These are phyloP conservation scores for Chaenocephalus aceratus DNA, from an alignment of 2,113 vertebrate species.

Conservation along the genomic window DNA sequence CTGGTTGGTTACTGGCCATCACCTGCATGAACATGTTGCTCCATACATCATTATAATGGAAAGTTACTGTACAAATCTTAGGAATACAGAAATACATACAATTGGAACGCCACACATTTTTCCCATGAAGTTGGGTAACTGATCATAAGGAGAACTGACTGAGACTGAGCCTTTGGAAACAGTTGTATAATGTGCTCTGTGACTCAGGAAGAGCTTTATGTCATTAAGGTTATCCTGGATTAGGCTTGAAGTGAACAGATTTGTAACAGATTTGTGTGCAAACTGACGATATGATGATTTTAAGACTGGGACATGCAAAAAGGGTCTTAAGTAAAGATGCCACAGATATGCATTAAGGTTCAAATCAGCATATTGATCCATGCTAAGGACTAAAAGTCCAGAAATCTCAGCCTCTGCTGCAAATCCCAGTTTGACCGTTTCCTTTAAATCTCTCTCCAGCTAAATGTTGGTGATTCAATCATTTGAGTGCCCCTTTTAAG, in stretches of 20 bases:
- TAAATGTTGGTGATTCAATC: neutral
- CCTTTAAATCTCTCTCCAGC: neutral
- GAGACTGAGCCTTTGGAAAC: neutral
- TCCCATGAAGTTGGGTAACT: neutral
- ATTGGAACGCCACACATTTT: neutral
- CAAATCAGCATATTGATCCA: neutral
- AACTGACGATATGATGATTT: neutral
- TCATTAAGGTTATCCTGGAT: neutral
- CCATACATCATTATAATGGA: neutral
- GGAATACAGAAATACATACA: neutral
- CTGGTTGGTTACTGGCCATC: constrained; percentile 96
- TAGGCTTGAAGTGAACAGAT: neutral
- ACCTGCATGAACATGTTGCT: constrained; percentile 95
- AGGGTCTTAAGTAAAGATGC: neutral
- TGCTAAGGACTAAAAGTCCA: neutral
- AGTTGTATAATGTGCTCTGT: neutral
- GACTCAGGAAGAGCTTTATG: neutral
- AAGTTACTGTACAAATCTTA: neutral
- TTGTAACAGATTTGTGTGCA: neutral
- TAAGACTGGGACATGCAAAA: neutral
- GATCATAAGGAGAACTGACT: neutral
- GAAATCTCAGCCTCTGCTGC: neutral
- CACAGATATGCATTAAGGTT: neutral
- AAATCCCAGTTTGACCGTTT: neutral
- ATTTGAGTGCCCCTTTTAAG: neutral